phyloP scores from a whole-genome alignment of 2,113 vertebrate species.

The Ondatra zibethicus region DNA sequence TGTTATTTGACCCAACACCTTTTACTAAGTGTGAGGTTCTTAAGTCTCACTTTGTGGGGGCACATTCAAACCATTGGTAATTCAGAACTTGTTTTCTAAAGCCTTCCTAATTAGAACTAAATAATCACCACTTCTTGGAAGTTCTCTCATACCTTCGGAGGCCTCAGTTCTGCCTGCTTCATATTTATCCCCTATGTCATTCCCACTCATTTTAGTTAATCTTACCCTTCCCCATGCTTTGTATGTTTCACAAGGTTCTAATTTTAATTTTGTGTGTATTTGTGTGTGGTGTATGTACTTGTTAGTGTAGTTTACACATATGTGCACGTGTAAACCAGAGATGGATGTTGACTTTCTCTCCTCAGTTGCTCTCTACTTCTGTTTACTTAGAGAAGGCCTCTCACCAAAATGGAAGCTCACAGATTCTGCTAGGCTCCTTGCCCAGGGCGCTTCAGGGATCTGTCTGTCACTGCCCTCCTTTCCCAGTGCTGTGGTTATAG shows the following conservation, averaged over 20 bases:
- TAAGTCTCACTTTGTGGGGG: not conserved
- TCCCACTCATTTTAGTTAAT: not conserved
- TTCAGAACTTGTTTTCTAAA: not conserved
- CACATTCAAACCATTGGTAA: not conserved
- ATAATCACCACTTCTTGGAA: not conserved
- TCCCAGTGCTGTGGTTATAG: not conserved
- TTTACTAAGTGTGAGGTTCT: not conserved
- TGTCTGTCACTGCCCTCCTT: not conserved
- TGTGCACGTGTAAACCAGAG: too few species aligned
- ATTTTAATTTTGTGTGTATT: not conserved
- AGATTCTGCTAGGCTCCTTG: not conserved
- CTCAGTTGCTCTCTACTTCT: not conserved
- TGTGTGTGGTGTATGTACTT: not conserved
- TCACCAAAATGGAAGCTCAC: not conserved
- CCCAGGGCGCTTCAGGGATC: not conserved
- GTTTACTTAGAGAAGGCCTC: not conserved
- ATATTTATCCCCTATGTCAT: not conserved
- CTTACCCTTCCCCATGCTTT: not conserved
- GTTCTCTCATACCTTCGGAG: not conserved
- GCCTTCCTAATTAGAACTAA: not conserved
- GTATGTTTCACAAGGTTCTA: not conserved
- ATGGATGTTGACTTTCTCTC: not conserved
- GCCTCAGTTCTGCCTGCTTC: not conserved
- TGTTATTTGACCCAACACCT: not conserved
- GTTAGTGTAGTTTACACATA: not conserved